Evolutionary conservation across 1,140 invertebrate genomes (phyloP), one percentile per base, ranked within the genome.

Genomic region (Drosophila parvula): DNA sequence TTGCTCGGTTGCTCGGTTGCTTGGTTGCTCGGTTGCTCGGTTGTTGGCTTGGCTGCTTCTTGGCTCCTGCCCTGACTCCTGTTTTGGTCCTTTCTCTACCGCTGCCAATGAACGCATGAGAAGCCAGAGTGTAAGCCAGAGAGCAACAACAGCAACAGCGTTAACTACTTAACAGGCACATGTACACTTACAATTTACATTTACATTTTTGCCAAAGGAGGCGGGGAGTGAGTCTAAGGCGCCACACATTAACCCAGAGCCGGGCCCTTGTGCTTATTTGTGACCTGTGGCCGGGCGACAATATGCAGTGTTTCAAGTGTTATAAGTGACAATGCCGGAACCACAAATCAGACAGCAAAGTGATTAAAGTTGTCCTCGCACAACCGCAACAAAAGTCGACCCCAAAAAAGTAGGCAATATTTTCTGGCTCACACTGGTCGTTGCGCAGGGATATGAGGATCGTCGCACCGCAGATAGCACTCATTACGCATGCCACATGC

Each of bases 101-200:
- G 5, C 59, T 55, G 76, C 75, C 74, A 78, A 63, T 70, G 75
- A 70, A 78, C 65, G 74, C 76, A 79, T 73, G 71, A 79, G 67
- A 64, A 64, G 67, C 75, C 75, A 59, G 68, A 77, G 61, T 75
- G 48, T 64, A 30, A 30, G 55, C 30, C 30, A 30, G n/a, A n/a
- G n/a, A n/a, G 28, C 62, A 75, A 67, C 73, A 79, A 64, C 75
- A 79, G 71, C 60, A 78, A 78, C 76, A 78, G 60, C 75, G 67
- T 64, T 71, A 79, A 79, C 76, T 78, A 79, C 76, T 78, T 78
- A 79, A 79, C 67, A 78, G 53, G 59, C 75, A 34, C 76, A 73
- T 64, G 75, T 76, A 77, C 60, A 78, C 59, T 78, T 78, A 78
- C 55, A 51, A 38, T 64, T 78, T 78, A 64, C 67, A 78, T 78